Base-by-base conservation (phyloP, 92 coral and sea anemone species). In the Actinostola sp. region DNA sequence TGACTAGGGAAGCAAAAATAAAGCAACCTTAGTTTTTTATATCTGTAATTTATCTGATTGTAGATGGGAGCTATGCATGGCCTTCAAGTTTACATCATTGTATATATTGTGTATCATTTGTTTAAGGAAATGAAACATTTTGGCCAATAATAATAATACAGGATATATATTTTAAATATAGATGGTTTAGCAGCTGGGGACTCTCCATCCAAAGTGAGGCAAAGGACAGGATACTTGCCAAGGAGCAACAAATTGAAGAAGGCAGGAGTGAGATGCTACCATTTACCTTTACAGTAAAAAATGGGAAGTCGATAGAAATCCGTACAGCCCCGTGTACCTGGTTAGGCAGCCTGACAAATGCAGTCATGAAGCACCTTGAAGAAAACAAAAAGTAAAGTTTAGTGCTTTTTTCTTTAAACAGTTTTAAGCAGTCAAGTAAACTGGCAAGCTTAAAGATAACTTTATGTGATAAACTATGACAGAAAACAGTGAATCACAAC, bases 131-230 rank as follows among this genome's bases (percentile, higher is more conserved):
- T 12, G 25, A 29, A 35, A 39, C 48, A 67, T n/a, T n/a, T 12
- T 13, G 39, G 29, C 48, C 27, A 48, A 68, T 15, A 46, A 35
- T 21, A 31, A 68, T 39, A 19, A 16, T 31, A 50, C 13, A 28
- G n/a, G 24, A 25, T 46, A 16, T 44, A n/a, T 31, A 20, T 46
- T 14, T 48, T 6, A 6, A 48, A 14, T 48, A 20, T 48, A 56
- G 67, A 36, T 56, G 76, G 76, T 70, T 53, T 30, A 51, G 24
- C 26, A 70, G 76, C 39, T 71, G 76, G 78, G 48, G 43, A 10
- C 2, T 72, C n/a, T 72, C 69, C 1, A 58, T 72, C 13, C 78
- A 72, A 39, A 72, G 68, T 60, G 78, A 72, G 45, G 57, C 57
- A 50, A 57, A 60, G 38, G 78, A 57, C 59, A 39, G 78, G 27